These are phyloP conservation scores for Takifugu bimaculatus DNA, from an alignment of 2,113 vertebrate species.

Conservation along the genomic window DNA sequence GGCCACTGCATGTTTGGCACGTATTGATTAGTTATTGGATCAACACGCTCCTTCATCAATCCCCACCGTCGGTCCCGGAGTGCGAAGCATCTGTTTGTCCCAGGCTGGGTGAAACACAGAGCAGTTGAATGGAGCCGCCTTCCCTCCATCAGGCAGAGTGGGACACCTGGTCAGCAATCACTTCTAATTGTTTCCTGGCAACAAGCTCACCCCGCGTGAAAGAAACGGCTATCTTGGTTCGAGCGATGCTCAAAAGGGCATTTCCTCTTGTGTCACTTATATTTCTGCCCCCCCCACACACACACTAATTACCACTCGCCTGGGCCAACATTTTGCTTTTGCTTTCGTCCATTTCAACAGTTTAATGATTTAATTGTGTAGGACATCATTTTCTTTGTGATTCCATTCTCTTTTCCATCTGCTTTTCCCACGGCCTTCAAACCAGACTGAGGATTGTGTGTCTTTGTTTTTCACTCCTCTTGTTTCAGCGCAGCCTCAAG, in stretches of 20 bases:
- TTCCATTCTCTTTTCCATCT: conserved; percentile 13
- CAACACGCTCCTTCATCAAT: conserved; percentile 38
- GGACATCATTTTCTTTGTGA: conserved; percentile 32
- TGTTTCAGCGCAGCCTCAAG: conserved; percentile 27
- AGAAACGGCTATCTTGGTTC: conserved; percentile 1
- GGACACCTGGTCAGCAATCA: conserved; percentile 47
- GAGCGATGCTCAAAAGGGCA: background rate
- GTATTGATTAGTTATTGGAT: conserved; percentile 62
- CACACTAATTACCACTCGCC: background rate
- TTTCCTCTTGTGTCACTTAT: background rate
- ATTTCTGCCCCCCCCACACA: background rate
- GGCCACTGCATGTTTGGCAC: conserved; percentile 48
- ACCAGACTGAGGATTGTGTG: conserved; percentile 23
- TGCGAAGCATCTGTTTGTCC: conserved; percentile 42
- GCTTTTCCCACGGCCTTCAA: conserved; percentile 25
- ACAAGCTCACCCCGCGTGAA: conserved; percentile 3
- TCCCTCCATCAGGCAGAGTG: conserved; percentile 16
- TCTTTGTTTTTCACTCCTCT: background rate
- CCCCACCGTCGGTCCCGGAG: conserved; percentile 15
- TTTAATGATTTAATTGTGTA: conserved; percentile 25
- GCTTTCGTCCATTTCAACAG: conserved; percentile 7
- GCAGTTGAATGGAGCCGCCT: conserved; percentile 6
- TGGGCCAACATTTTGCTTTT: conserved; percentile 17
- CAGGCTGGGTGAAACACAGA: conserved; percentile 5
- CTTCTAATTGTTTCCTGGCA: conserved; percentile 34